Evolutionary conservation across 1,140 invertebrate species (phyloP), one percentile per base, ranked within the genome.

Genomic region (Manduca sexta): DNA sequence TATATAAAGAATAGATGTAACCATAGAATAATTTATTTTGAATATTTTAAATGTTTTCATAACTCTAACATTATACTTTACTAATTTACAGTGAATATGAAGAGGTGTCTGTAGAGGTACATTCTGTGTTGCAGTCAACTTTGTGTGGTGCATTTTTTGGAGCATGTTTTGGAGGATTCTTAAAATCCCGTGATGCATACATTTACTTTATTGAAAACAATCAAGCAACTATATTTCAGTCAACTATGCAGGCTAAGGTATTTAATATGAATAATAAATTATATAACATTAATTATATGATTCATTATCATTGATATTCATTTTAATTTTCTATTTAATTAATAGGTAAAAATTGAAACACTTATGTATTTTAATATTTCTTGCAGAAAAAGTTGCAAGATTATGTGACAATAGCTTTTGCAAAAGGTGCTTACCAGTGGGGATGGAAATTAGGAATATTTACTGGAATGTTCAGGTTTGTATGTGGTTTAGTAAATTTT

Each of bases 171-270:
- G 93, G 93, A 29, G 92, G 91, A 39, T 68, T 91, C 56, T 59
- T 80, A 10, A 69, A 85, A 57, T 90, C 90, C n/a, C 84, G 86
- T 60, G 59, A 64, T 1, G 88, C 91, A 13, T 91, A 91, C 56
- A 35, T 90, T n/a, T 86, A 90, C 45, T 94, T 94, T 59, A 90
- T 93, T 56, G 88, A 90, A 69, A 91, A 88, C 41, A 94, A 94
- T 85, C 87, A 93, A 81, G 92, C 91, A 6, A 90, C 91, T 18
- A 81, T 84, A 6, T 95, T 92, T 74, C 74, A 77, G 37, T 89
- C 86, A 48, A 91, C 92, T 39, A 73, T 90, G 7, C 87, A 92
- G 52, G 93, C 93, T 2, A 91, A 93, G 82, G 91, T 92, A 86
- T 55, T 40, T 53, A 17, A 10, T 45, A 16, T 49, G 45, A 29